Conservation (phyloP, 2,113 vertebrate genomes). For the Fregetta grallaria region DNA sequence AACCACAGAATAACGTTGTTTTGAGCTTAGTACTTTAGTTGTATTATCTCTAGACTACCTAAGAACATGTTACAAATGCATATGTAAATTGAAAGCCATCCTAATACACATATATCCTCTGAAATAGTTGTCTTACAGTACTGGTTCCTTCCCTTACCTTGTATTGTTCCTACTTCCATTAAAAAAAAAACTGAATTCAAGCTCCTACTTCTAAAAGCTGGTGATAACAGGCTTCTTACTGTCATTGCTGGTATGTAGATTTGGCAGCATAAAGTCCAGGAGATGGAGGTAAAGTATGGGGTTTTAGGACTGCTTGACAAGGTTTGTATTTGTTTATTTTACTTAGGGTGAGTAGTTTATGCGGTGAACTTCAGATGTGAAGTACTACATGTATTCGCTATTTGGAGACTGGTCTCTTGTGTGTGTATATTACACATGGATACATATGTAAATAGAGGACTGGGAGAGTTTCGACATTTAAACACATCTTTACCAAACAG, state of each 20-base stretch:
- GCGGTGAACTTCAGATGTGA: not conserved
- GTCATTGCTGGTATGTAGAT: not conserved
- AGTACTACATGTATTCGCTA: accelerated
- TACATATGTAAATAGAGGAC: too few relatives aligned
- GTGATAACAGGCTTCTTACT: not conserved
- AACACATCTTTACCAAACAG: not conserved
- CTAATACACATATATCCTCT: accelerated
- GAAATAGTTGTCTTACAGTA: not conserved
- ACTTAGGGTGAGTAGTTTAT: not conserved
- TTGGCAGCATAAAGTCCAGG: not conserved
- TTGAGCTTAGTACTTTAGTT: not conserved
- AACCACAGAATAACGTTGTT: not conserved
- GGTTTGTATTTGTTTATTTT: not conserved
- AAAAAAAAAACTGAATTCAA: not conserved
- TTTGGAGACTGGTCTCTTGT: not conserved
- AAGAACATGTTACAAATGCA: not conserved
- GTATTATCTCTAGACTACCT: not conserved
- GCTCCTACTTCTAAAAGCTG: not conserved
- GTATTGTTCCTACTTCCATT: not conserved
- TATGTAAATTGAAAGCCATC: not conserved
- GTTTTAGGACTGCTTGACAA: not conserved
- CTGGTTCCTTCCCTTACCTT: not conserved
- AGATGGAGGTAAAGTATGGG: not conserved
- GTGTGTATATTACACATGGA: accelerated
- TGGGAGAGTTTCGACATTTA: not conserved